Base-by-base conservation (phyloP, 2,113 vertebrate genomes). In the Glaucidium brasilianum region DNA sequence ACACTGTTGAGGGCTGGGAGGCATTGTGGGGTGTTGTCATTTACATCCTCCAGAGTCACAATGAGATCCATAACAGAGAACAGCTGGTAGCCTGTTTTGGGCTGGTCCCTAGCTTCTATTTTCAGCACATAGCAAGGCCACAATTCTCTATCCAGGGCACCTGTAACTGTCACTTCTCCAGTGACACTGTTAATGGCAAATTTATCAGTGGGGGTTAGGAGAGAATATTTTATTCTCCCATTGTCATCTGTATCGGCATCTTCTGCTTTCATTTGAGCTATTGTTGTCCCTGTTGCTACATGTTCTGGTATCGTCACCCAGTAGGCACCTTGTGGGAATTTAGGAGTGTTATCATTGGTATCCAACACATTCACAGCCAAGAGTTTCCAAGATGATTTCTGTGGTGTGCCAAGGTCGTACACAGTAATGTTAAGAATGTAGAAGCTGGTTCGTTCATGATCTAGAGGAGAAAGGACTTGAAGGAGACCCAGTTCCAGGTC, bases 381-480 rank as follows among this genome's bases (percentile, higher is more conserved):
- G 7, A 99, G 98, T 92, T 99, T 99, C 99, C 99, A 99, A 7
- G 98, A 98, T 5, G 99, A 99, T 50, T 96, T 99, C 59, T 98
- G 99, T 39, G 99, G 99, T 16, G 43, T 98, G 75, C 99, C 99
- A 45, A 99, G 97, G 87, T 99, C 99, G 0, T 98, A 99, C n/a
- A 98, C 99, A 4, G 99, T 99, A 93, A 99, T 96, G 83, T 99
- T 99, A 88, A 99, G 97, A 91, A 99, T 98, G 83, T 99, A 99
- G 96, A 99, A 99, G 68, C 97, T 98, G 92, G 98, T 99, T 74
- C 35, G 95, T 95, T 99, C 99, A 74, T 99, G 98, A 95, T 99
- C 99, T 89, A 99, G 96, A 17, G 98, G 97, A 91, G 98, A 99
- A 74, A 98, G 98, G 25, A 99, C 82, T 16, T 87, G 96, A 63